phyloP scores from a whole-genome alignment of 2,113 vertebrate species.

The Loxodonta africana region DNA sequence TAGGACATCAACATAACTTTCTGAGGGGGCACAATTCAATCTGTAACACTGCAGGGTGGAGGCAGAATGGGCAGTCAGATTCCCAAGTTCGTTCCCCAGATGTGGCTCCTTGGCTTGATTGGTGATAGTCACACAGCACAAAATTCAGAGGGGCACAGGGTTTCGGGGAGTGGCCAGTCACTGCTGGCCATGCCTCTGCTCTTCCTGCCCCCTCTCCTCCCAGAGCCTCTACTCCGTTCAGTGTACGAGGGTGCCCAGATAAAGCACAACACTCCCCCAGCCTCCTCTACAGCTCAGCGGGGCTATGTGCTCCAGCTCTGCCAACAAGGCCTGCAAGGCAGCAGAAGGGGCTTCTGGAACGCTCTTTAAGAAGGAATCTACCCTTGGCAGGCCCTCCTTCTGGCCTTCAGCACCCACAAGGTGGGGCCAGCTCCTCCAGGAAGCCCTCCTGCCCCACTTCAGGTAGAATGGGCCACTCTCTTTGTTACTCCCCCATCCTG shows the following conservation, averaged over 20 bases:
- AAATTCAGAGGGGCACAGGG: not conserved
- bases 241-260: not conserved
- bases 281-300: not conserved
- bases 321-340: accelerated
- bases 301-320: not conserved
- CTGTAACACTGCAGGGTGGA: too few relatives aligned
- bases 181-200: accelerated
- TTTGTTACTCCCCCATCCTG: too few relatives aligned
- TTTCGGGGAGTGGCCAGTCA: not conserved
- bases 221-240: too few relatives aligned
- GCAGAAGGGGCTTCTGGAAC: not conserved
- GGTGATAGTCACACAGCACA: not conserved
- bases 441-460: too few relatives aligned
- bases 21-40: too few relatives aligned
- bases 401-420: too few relatives aligned
- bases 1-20: too few relatives aligned
- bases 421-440: too few relatives aligned
- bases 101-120: not conserved
- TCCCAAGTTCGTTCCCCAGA: not conserved
- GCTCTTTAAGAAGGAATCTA: too few relatives aligned
- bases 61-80: not conserved
- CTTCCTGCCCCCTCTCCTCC: not conserved
- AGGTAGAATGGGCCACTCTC: not conserved
- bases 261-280: not conserved
- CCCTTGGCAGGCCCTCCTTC: not conserved